Evolutionary conservation across 2,797 vertebrate species (phyloP), one percentile per base, ranked within the genome.

Genomic region (Siniperca undulata): DNA sequence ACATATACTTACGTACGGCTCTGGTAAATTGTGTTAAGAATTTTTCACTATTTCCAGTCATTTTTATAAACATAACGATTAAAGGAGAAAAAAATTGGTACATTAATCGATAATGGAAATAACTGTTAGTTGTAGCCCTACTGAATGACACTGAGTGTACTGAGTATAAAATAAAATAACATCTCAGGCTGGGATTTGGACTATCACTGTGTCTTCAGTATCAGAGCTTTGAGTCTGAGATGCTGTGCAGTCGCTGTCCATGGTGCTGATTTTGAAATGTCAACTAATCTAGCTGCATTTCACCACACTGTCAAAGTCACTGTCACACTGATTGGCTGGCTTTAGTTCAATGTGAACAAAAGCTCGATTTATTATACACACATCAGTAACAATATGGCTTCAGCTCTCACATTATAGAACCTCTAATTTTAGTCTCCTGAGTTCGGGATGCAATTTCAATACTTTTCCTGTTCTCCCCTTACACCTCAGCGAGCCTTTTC

Each of bases 211-310:
- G 30, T 70, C 14, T 36, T 56, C 38, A 71, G 22, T 53, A 7
- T 52, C 4, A 9, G 13, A 66, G 27, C 22, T 55, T 2, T 4
- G 22, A 55, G 50, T 19, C 46, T 24, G 24, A 70, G 30, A 58
- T 0, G 52, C 56, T 56, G 50, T 70, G 27, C 55, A 1, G 85
- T 68, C 40, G 14, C 91, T 93, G 84, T 90, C 91, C 91, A 9
- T 88, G 92, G 91, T 93, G 80, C 94, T 93, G 89, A 90, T 87
- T 85, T 77, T 42, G 8, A 68, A 74, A 80, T 34, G 2, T 42
- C 2, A 12, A 5, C 59, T 73, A 59, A 74, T 69, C 60, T 59
- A 68, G 22, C 70, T 78, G 9, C 59, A 62, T 72, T 77, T 85
- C 73, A 69, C 30, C 70, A 62, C 79, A 70, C 24, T 50, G 52